These are phyloP conservation scores for Lasioglossum lativentre DNA, from an alignment of 2,888 invertebrate genomes.

Conservation along the genomic window DNA sequence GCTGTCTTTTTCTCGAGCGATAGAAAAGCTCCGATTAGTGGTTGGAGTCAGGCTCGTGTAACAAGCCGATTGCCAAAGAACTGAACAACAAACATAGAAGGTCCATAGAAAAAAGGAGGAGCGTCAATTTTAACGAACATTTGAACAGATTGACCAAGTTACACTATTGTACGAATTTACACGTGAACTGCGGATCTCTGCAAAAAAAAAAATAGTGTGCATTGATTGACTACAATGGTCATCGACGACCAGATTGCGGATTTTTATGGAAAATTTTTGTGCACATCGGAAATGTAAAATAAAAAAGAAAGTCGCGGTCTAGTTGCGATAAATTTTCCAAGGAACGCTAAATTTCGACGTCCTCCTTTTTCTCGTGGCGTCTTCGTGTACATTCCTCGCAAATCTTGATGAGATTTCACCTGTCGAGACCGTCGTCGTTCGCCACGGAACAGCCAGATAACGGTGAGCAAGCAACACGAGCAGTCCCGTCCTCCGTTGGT, in stretches of 20 bases:
- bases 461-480: constrained; percentile 37
- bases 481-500: constrained; percentile 30
- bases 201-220: neutral
- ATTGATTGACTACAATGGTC: too few species aligned
- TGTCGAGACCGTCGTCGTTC: constrained; percentile 38
- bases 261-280: neutral
- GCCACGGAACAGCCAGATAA: constrained; percentile 42
- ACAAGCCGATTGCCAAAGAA: neutral
- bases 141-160: neutral
- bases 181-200: too few species aligned
- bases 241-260: too few species aligned
- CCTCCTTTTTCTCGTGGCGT: neutral
- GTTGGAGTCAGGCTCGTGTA: neutral
- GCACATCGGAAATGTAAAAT: neutral
- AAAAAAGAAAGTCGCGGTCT: neutral
- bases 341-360: neutral
- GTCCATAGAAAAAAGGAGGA: neutral
- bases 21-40: neutral
- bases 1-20: neutral
- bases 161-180: too few species aligned
- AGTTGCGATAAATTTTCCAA: neutral
- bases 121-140: neutral
- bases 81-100: neutral
- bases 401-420: constrained; percentile 44
- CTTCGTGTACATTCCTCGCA: neutral